phyloP scores from a whole-genome alignment of 2,797 vertebrate species.

The Ctenopoma multispine region DNA sequence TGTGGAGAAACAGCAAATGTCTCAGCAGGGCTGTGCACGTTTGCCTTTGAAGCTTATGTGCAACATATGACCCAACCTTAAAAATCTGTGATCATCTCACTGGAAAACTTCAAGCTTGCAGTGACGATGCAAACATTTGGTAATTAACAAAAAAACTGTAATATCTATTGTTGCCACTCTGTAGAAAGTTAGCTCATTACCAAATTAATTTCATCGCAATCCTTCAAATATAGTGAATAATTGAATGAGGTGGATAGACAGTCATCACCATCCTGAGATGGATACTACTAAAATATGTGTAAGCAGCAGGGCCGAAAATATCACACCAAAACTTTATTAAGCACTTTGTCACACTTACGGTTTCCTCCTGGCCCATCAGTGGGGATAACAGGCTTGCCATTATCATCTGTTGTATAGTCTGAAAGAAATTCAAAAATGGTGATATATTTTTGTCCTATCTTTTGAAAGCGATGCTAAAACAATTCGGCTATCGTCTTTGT shows the following conservation, averaged over 20 bases:
- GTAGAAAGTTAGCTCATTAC: neutral
- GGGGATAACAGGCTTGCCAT: slow-evolving; percentile 66
- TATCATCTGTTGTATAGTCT: slow-evolving; percentile 75
- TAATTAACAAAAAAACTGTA: no score
- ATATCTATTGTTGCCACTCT: neutral
- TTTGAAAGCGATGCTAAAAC: neutral
- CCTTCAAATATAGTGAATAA: neutral
- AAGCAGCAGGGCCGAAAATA: no score
- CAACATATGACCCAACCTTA: neutral
- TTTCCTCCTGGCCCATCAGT: slow-evolving; percentile 51
- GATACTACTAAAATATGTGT: no score
- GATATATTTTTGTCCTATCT: no score
- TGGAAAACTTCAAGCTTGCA: neutral
- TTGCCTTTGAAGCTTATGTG: neutral
- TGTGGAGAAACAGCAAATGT: neutral
- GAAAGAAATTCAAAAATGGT: slow-evolving; percentile 29
- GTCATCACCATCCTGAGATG: no score
- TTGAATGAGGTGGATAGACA: no score
- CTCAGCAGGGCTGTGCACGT: neutral
- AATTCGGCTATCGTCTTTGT: no score
- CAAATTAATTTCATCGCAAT: no score
- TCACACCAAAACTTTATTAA: no score
- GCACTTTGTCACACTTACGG: slow-evolving; percentile 48
- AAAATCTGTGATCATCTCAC: neutral
- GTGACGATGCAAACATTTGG: no score